phyloP scores from a whole-genome alignment of 2,113 vertebrate genomes.

The Neogobius melanostomus region DNA sequence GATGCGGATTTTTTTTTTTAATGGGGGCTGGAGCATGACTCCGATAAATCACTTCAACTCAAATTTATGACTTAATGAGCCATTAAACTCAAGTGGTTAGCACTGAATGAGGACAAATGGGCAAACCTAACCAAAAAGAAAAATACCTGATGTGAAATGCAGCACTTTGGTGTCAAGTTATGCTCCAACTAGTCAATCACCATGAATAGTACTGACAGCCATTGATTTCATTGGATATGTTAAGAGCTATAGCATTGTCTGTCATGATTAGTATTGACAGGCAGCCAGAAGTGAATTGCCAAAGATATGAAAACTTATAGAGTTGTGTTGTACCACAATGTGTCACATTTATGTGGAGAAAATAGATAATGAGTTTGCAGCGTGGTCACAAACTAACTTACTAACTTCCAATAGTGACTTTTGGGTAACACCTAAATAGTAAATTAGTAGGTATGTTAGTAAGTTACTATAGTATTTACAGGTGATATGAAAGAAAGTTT shows the following conservation, averaged over 20 bases:
- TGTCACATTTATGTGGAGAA: neutral
- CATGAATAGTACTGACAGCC: neutral
- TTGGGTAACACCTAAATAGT: too few species aligned
- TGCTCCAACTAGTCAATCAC: neutral
- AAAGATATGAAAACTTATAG: neutral
- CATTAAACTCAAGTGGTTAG: constrained; percentile 18
- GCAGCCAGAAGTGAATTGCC: neutral
- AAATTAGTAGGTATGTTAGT: too few species aligned
- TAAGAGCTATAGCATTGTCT: constrained; percentile 1
- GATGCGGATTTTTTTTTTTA: constrained; percentile 50
- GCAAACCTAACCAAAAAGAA: constrained; percentile 9
- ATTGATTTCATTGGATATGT: constrained; percentile 3
- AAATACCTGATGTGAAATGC: neutral
- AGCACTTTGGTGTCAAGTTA: neutral
- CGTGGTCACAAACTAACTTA: too few species aligned
- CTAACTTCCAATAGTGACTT: too few species aligned
- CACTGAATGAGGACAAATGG: constrained; percentile 6
- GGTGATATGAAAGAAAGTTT: too few species aligned
- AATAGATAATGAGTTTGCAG: neutral
- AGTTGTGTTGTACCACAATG: neutral
- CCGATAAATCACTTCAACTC: constrained; percentile 13
- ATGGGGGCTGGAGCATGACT: constrained; percentile 46
- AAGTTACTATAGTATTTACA: too few species aligned
- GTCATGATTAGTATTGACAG: constrained; percentile 4
- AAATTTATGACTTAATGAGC: constrained; percentile 32